phyloP scores from a whole-genome alignment of 2,888 invertebrate genomes.

The Syrphus vitripennis region DNA sequence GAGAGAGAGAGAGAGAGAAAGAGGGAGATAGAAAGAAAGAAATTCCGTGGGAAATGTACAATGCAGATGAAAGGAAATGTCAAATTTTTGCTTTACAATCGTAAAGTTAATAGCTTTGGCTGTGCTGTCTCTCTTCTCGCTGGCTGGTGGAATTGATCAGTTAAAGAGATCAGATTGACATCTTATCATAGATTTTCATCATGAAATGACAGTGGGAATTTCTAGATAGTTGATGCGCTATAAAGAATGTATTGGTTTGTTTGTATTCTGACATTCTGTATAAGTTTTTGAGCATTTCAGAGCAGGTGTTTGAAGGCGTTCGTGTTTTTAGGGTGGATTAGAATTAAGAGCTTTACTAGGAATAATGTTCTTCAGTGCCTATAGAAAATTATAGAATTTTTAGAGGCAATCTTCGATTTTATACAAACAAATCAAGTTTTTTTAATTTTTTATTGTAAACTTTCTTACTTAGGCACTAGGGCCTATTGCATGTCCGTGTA shows the following conservation, averaged over 20 bases:
- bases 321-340: too few species aligned
- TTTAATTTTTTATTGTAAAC: too few species aligned
- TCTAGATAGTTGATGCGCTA: conserved; percentile 17
- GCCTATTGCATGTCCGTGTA: too few species aligned
- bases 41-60: conserved; percentile 67
- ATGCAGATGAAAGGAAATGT: conserved; percentile 68
- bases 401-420: too few species aligned
- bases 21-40: not conserved
- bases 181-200: conserved; percentile 43
- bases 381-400: too few species aligned
- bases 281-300: not conserved
- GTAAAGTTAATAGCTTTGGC: conserved; percentile 46
- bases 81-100: conserved; percentile 68
- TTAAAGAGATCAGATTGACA: conserved; percentile 46
- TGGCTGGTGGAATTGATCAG: conserved; percentile 20
- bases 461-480: too few species aligned
- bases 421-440: too few species aligned
- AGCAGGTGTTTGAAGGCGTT: not conserved
- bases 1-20: not conserved
- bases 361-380: too few species aligned
- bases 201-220: conserved; percentile 19
- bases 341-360: too few species aligned
- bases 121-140: not conserved
- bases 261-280: too few species aligned
- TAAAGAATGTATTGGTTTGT: not conserved